Percentiles rank a stretch among this genome's conserved stretches.
Evolutionary conservation across 2,797 vertebrate species (phyloP).

Genomic region (Hemibagrus guttatus): DNA sequence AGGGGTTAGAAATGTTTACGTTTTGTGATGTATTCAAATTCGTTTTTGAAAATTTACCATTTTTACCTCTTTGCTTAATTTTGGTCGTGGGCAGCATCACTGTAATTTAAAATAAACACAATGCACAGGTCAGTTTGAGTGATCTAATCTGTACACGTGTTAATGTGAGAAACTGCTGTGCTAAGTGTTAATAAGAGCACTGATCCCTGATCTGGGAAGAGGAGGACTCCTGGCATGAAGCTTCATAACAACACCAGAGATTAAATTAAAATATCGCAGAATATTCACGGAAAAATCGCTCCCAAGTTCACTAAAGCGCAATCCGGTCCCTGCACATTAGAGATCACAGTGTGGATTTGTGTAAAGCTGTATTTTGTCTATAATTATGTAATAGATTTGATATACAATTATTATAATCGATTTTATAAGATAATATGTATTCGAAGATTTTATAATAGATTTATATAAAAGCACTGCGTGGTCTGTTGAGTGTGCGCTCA

Average conservation of each 20-base stretch:
- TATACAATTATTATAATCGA: no score
- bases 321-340: neutral
- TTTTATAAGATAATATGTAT: no score
- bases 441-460: no score
- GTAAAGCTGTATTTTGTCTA: no score
- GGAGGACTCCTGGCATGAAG: neutral
- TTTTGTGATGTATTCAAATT: neutral
- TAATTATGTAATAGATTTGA: neutral
- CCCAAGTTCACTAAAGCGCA: neutral
- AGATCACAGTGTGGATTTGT: no score
- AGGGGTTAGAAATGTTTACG: neutral
- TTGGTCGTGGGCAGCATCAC: neutral
- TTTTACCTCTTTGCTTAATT: no score
- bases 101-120: neutral
- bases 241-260: no score
- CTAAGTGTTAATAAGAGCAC: neutral
- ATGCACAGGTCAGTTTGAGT: neutral
- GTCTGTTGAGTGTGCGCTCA: neutral
- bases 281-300: no score
- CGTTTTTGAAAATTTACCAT: neutral
- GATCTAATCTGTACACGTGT: conserved; percentile 9
- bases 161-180: neutral
- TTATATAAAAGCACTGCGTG: neutral
- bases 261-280: neutral
- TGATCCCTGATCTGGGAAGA: neutral